Conservation (phyloP, 53 echinoderm and acorn worm genomes). For the Luidia sarsii region DNA sequence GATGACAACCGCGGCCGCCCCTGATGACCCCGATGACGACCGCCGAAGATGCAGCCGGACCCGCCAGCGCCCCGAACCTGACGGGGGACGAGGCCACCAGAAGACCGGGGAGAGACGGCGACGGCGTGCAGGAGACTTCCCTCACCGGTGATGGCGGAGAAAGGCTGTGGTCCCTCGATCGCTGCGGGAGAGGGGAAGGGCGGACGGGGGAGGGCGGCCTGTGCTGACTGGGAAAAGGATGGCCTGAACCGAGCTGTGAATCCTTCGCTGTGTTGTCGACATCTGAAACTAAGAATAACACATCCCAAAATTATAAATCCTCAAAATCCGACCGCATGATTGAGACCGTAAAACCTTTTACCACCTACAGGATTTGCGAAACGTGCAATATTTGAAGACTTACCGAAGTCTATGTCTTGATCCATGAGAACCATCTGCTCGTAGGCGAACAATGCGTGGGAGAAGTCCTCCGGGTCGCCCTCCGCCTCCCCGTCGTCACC, state of each 20-base stretch:
- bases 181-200: too few species aligned
- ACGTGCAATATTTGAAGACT: neutral
- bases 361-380: too few species aligned
- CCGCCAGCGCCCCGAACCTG: slow-evolving; percentile 1
- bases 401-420: neutral
- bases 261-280: neutral
- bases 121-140: neutral
- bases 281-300: neutral
- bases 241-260: too few species aligned
- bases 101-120: neutral
- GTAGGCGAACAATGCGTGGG: neutral
- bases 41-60: neutral
- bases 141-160: neutral
- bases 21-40: neutral
- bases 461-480: neutral
- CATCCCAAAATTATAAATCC: too few species aligned
- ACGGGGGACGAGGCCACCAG: slow-evolving; percentile 15
- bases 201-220: neutral
- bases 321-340: too few species aligned
- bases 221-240: neutral
- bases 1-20: too few species aligned
- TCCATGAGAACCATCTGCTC: neutral
- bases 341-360: too few species aligned
- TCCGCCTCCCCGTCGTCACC: neutral
- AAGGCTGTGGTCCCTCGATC: too few species aligned